Percentiles rank a stretch among this genome's conserved stretches.
phyloP scores from a whole-genome alignment of 1,140 invertebrate species.

The Amyelois transitella region DNA sequence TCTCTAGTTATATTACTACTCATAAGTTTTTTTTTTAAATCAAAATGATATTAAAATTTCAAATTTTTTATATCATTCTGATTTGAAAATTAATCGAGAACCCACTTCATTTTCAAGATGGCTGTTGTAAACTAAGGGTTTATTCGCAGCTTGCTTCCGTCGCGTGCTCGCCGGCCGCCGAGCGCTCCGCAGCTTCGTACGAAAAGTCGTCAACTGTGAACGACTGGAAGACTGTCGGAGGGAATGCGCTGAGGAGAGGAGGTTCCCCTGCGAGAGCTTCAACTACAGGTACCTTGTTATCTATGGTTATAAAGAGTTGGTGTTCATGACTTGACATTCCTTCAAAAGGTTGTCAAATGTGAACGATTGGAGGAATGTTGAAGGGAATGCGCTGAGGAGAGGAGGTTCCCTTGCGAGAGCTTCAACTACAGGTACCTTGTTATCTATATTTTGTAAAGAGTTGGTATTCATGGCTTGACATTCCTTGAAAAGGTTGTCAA shows the following conservation, averaged over 20 bases:
- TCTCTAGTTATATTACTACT: too few species aligned
- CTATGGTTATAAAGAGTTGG: too few species aligned
- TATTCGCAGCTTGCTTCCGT: slow-evolving; percentile 84
- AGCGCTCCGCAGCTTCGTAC: slow-evolving; percentile 78
- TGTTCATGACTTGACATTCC: background rate
- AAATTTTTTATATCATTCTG: too few species aligned
- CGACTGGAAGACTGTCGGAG: slow-evolving; percentile 82
- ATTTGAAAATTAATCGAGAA: too few species aligned
- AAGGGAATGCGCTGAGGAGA: slow-evolving; percentile 82
- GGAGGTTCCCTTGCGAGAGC: slow-evolving; percentile 83
- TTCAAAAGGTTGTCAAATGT: slow-evolving; percentile 76
- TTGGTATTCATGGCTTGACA: too few species aligned
- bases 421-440: slow-evolving; percentile 91
- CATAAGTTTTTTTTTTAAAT: too few species aligned
- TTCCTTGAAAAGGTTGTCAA: slow-evolving; percentile 79
- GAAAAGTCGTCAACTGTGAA: slow-evolving; percentile 80
- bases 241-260: slow-evolving; percentile 82
- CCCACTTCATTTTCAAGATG: too few species aligned
- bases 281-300: slow-evolving; percentile 91
- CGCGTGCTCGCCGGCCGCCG: slow-evolving; percentile 81
- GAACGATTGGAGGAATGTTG: slow-evolving; percentile 83
- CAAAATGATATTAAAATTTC: too few species aligned
- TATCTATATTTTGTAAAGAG: too few species aligned
- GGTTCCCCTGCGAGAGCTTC: slow-evolving; percentile 86
- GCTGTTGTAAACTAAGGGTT: too few species aligned